Evolutionary conservation across 2,888 invertebrate genomes (phyloP).

Genomic region (Athripsodes cinereus): DNA sequence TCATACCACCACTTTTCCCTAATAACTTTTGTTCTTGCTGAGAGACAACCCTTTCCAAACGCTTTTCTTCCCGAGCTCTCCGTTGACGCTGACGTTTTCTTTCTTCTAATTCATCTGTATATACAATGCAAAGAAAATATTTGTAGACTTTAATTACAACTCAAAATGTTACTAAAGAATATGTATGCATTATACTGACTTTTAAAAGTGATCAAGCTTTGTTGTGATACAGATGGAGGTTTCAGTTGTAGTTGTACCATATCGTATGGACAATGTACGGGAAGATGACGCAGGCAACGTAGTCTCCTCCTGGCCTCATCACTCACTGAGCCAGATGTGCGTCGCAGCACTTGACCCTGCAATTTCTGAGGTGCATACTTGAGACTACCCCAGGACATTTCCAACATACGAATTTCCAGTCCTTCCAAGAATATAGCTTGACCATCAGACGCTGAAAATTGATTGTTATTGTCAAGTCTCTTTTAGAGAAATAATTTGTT

Average conservation of each 20-base stretch:
- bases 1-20: conserved; percentile 57
- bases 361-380: conserved; percentile 70
- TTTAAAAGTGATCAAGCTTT: conserved; percentile 62
- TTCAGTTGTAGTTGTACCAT: conserved; percentile 81
- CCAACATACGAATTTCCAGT: conserved; percentile 84
- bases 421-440: conserved; percentile 90
- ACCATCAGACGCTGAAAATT: conserved; percentile 75
- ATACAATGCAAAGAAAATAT: conserved; percentile 7
- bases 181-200: conserved; percentile 41
- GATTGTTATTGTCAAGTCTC: no score
- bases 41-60: conserved; percentile 70
- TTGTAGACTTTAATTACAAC: no score
- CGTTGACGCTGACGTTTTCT: conserved; percentile 65
- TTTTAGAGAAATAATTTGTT: no score
- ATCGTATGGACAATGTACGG: conserved; percentile 84
- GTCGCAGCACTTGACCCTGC: conserved; percentile 75
- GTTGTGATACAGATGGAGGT: conserved; percentile 62
- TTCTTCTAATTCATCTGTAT: conserved; percentile 64
- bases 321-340: conserved; percentile 79
- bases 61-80: conserved; percentile 69
- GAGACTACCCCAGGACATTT: conserved; percentile 76
- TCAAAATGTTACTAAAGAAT: no score
- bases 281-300: conserved; percentile 79
- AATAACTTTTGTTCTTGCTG: conserved; percentile 65
- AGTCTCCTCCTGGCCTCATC: conserved; percentile 39